Conservation (phyloP, 2,113 vertebrate species). For the Camelus bactrianus region DNA sequence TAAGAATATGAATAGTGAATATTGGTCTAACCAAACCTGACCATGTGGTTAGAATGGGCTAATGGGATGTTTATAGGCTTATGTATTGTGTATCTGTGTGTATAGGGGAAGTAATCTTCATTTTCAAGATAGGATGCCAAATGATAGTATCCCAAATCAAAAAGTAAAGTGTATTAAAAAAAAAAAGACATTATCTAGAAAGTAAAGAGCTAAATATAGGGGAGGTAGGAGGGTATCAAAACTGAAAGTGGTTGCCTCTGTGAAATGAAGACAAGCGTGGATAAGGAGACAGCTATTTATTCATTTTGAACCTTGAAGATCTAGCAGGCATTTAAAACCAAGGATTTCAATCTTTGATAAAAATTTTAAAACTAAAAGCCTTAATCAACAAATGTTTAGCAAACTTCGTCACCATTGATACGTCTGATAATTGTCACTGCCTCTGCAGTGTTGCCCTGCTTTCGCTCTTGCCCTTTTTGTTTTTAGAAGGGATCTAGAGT, state of each 20-base stretch:
- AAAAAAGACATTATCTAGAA: background rate
- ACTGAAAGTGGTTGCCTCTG: background rate
- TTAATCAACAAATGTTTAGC: background rate
- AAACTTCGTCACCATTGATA: background rate
- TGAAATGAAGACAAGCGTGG: background rate
- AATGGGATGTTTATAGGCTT: background rate
- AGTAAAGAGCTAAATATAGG: background rate
- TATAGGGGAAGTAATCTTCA: background rate
- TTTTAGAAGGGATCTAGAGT: background rate
- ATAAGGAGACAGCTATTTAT: background rate
- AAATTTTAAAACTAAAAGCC: background rate
- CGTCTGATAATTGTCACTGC: background rate
- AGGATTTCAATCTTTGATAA: background rate
- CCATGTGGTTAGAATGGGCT: background rate
- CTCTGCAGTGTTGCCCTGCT: background rate
- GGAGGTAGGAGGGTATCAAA: accelerated
- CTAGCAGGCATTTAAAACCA: background rate
- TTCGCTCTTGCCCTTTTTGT: background rate
- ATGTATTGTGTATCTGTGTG: background rate
- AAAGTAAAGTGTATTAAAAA: background rate
- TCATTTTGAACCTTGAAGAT: background rate
- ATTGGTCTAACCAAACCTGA: background rate
- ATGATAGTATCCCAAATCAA: background rate
- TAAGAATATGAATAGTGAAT: background rate
- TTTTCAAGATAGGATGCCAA: background rate